Percentiles rank a stretch among this genome's conserved stretches.
phyloP scores from a whole-genome alignment of 2,113 vertebrate genomes.

The Myotis lucifugus region DNA sequence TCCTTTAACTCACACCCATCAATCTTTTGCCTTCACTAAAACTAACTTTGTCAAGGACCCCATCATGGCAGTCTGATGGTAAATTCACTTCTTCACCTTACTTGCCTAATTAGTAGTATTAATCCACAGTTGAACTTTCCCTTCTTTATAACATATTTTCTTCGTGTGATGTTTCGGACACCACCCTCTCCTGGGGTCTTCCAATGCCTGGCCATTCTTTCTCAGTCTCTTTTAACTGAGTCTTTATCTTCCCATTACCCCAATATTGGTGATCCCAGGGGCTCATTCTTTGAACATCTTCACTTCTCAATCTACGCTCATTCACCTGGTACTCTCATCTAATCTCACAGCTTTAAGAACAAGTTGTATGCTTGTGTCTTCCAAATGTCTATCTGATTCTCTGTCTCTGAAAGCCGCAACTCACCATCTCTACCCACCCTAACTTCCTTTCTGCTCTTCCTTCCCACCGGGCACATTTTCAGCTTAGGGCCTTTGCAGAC shows the following conservation, averaged over 20 bases:
- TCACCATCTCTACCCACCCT: background rate
- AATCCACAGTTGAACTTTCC: background rate
- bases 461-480: background rate
- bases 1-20: background rate
- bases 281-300: background rate
- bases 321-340: background rate
- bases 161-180: accelerated
- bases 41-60: background rate
- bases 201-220: background rate
- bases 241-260: background rate
- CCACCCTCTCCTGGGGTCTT: no score
- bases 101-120: background rate
- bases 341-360: background rate
- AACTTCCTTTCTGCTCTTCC: background rate
- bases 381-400: background rate
- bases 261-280: background rate
- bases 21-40: background rate
- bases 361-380: background rate
- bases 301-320: background rate
- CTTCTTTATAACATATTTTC: background rate
- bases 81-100: background rate
- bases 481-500: background rate
- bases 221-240: background rate
- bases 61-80: background rate
- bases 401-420: background rate